Evolutionary conservation across 2,888 invertebrate species (phyloP).

Genomic region (Idaea straminata): DNA sequence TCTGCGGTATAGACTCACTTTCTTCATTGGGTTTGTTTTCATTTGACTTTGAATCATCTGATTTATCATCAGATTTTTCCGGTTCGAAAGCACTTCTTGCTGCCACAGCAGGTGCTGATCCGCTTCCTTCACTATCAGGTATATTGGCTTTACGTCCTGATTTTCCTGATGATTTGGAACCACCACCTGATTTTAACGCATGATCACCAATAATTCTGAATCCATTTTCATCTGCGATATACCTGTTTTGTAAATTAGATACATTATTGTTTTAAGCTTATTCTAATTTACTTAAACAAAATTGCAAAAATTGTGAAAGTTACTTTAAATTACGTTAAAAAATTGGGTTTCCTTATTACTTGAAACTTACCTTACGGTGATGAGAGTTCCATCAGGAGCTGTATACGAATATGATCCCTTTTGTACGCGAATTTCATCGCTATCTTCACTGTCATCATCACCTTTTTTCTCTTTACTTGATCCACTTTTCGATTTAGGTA

Average conservation of each 20-base stretch:
- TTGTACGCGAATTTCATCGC: conserved; percentile 81
- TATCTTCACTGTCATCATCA: conserved; percentile 78
- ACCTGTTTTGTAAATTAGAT: conserved; percentile 54
- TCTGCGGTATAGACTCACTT: conserved; percentile 10
- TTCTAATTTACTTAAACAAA: neutral
- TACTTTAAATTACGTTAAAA: neutral
- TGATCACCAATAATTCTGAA: conserved; percentile 84
- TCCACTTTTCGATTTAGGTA: conserved; percentile 67
- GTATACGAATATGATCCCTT: conserved; percentile 85
- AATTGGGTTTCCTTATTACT: neutral
- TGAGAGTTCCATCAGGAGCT: conserved; percentile 84
- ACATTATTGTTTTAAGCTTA: neutral
- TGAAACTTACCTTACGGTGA: conserved; percentile 75
- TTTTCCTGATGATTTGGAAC: conserved; percentile 6
- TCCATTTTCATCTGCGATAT: conserved; percentile 87
- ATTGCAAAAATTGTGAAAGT: neutral
- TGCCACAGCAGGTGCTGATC: conserved; percentile 33
- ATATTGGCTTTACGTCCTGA: conserved; percentile 32
- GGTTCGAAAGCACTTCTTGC: conserved; percentile 4
- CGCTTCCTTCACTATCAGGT: conserved; percentile 37
- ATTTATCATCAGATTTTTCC: neutral
- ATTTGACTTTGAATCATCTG: neutral
- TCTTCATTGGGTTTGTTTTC: conserved; percentile 1
- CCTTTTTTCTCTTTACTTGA: conserved; percentile 66
- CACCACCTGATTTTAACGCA: conserved; percentile 26